Evolutionary conservation across 2,888 invertebrate genomes (phyloP).

Genomic region (Heteromurus nitidus): DNA sequence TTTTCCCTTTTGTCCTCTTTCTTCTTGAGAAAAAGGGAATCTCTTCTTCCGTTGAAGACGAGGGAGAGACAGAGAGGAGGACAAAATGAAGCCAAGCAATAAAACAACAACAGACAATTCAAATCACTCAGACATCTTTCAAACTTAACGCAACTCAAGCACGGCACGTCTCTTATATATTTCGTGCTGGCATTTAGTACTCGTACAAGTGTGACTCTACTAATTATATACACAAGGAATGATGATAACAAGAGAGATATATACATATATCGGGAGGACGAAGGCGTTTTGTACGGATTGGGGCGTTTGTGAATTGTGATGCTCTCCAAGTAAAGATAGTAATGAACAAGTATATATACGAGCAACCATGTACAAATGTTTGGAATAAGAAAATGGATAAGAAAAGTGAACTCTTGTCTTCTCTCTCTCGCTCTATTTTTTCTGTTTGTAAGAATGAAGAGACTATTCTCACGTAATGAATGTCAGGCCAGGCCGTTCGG

Average conservation of each 20-base stretch:
- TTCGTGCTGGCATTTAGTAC: conserved; percentile 15
- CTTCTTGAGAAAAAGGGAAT: neutral
- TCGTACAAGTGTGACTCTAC: conserved; percentile 29
- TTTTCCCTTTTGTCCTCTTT: no score
- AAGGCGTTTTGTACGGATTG: conserved; percentile 12
- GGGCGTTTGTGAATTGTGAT: neutral
- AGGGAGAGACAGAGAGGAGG: neutral
- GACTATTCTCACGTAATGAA: no score
- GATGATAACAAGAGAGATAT: conserved; percentile 28
- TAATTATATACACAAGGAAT: conserved; percentile 38
- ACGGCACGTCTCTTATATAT: conserved; percentile 11
- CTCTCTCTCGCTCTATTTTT: no score
- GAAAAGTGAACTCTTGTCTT: neutral
- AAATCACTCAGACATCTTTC: conserved; percentile 39
- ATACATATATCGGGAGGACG: no score
- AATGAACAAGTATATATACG: neutral
- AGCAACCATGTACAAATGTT: neutral
- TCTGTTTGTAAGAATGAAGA: no score
- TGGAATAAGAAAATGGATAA: conserved; percentile 5
- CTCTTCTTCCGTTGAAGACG: neutral
- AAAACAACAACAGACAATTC: conserved; percentile 40
- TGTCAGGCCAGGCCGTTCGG: no score
- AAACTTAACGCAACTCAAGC: conserved; percentile 10
- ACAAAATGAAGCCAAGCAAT: conserved; percentile 18
- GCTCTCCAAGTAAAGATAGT: no score